phyloP scores from a whole-genome alignment of 2,797 vertebrate species.

The Poecilia velifera region DNA sequence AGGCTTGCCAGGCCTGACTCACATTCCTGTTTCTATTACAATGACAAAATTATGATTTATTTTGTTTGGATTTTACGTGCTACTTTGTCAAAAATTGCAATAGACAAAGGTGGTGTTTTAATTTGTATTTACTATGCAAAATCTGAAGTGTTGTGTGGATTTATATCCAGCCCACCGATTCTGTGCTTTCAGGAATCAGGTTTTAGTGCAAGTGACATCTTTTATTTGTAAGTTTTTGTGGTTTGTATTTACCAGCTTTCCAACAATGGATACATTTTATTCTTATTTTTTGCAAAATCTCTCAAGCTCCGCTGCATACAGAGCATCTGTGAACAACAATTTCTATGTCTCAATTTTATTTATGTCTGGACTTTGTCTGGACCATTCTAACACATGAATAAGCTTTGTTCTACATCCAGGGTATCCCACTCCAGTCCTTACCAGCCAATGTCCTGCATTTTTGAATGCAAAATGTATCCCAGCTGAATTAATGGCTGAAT shows the following conservation, averaged over 20 bases:
- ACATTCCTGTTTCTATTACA: conserved; percentile 8
- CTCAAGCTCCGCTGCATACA: background rate
- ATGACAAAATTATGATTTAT: background rate
- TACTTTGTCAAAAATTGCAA: background rate
- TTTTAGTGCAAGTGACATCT: background rate
- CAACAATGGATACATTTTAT: background rate
- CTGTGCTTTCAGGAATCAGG: background rate
- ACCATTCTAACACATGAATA: background rate
- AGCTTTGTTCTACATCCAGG: background rate
- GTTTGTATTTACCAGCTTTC: background rate
- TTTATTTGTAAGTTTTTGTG: background rate
- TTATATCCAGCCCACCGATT: background rate
- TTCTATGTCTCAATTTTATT: background rate
- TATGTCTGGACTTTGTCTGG: background rate
- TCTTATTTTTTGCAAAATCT: background rate
- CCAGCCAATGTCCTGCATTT: background rate
- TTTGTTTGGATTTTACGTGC: background rate
- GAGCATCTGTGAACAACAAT: background rate
- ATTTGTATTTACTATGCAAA: background rate
- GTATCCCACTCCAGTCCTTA: background rate
- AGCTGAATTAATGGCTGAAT: background rate
- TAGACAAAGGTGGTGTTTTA: background rate
- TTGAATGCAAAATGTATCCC: background rate
- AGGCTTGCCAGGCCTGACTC: conserved; percentile 7
- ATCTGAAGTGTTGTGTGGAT: background rate